phyloP scores from a whole-genome alignment of 2,888 invertebrate genomes.

The Xanthostigma xanthostigma region DNA sequence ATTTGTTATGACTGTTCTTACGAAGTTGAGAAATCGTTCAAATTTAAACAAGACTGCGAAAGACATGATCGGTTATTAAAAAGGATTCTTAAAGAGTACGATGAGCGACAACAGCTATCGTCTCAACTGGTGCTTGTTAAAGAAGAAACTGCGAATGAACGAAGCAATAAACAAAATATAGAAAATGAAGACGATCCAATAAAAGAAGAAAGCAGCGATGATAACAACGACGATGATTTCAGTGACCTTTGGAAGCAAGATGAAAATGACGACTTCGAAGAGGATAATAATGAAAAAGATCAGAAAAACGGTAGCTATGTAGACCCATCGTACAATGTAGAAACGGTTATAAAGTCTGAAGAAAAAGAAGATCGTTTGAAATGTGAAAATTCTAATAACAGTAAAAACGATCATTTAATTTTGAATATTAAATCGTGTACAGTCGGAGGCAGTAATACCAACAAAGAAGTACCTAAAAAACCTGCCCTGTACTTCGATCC shows the following conservation, averaged over 20 bases:
- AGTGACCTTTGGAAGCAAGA: not conserved
- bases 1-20: conserved; percentile 1
- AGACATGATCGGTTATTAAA: not conserved
- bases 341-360: not conserved
- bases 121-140: not conserved
- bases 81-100: not conserved
- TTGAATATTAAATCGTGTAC: not conserved
- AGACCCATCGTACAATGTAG: not conserved
- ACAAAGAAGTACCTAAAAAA: not conserved
- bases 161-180: not conserved
- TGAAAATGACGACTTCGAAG: not conserved
- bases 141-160: not conserved
- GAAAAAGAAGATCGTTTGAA: not conserved
- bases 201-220: not conserved
- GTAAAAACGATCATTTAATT: no score
- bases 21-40: not conserved
- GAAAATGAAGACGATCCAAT: not conserved
- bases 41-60: conserved; percentile 2
- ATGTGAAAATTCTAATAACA: not conserved
- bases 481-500: not conserved
- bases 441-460: not conserved
- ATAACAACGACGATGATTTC: not conserved
- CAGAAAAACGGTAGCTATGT: not conserved
- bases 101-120: not conserved
- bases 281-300: not conserved